A percentile compares a stretch with the other conserved stretches of the same genome.
Evolutionary conservation across 2,797 vertebrate genomes (phyloP).

Genomic region (Microctenopoma steveboyesi): DNA sequence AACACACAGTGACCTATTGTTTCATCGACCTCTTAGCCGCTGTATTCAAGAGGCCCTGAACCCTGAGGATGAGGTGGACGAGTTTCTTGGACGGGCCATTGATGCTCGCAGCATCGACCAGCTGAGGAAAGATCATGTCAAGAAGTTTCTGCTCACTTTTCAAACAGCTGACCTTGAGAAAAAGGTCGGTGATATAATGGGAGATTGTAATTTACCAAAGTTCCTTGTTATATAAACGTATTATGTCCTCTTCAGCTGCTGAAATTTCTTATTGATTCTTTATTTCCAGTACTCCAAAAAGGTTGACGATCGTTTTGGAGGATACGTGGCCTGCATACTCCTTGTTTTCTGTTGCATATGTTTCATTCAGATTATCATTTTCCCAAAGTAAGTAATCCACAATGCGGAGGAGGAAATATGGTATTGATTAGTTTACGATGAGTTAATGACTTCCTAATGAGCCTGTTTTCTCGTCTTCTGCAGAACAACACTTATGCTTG

Average conservation of each 20-base stretch:
- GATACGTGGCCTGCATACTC: slow-evolving; percentile 91
- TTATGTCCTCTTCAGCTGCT: neutral
- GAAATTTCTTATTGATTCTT: slow-evolving; percentile 10
- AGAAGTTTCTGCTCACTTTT: slow-evolving; percentile 96
- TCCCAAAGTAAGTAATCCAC: slow-evolving; percentile 87
- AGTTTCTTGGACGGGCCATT: slow-evolving; percentile 94
- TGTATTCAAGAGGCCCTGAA: slow-evolving; percentile 92
- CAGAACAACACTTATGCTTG: slow-evolving; percentile 91
- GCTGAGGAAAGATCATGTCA: slow-evolving; percentile 95
- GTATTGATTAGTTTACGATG: slow-evolving; percentile 52
- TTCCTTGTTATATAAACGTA: neutral
- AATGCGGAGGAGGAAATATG: slow-evolving; percentile 55
- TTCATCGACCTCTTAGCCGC: slow-evolving; percentile 80
- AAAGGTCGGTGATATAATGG: slow-evolving; percentile 81
- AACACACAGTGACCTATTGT: slow-evolving; percentile 52
- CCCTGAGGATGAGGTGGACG: slow-evolving; percentile 95
- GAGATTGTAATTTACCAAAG: slow-evolving; percentile 3
- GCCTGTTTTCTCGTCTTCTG: slow-evolving; percentile 46
- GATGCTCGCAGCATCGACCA: slow-evolving; percentile 97
- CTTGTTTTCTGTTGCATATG: slow-evolving; percentile 93
- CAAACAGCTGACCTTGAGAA: slow-evolving; percentile 91
- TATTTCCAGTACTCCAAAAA: slow-evolving; percentile 91
- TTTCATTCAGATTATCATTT: slow-evolving; percentile 89
- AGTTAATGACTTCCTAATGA: slow-evolving; percentile 74
- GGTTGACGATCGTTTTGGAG: slow-evolving; percentile 92